These are phyloP conservation scores for Phylloscopus whistleri DNA, from an alignment of 2,113 vertebrate species.

Conservation along the genomic window DNA sequence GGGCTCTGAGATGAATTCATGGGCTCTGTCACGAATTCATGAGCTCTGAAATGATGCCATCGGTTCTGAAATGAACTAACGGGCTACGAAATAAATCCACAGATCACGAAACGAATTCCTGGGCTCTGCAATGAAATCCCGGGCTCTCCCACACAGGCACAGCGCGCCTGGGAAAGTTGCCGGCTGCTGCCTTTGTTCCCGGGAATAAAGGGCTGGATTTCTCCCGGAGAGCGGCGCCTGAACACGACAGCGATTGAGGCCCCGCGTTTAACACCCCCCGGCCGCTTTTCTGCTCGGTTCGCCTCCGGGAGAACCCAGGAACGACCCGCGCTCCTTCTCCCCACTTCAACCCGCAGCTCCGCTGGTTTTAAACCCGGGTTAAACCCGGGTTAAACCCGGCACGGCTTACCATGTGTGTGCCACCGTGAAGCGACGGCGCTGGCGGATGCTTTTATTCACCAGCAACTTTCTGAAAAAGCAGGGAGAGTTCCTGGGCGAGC, in stretches of 20 bases:
- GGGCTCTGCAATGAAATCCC: not conserved
- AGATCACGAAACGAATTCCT: rapidly evolving
- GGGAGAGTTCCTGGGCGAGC: constrained; percentile 86
- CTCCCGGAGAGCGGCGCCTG: not conserved
- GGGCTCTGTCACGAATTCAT: too few relatives aligned
- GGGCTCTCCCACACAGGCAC: not conserved
- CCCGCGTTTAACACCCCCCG: not conserved
- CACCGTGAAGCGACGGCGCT: constrained; percentile 95
- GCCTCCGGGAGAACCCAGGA: not conserved
- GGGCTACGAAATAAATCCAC: not conserved
- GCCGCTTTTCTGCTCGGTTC: not conserved
- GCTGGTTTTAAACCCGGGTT: rapidly evolving
- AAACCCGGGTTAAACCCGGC: not conserved
- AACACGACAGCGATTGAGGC: not conserved
- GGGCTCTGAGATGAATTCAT: not conserved
- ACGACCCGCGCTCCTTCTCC: not conserved
- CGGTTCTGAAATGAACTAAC: too few relatives aligned
- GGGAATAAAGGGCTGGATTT: not conserved
- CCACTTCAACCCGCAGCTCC: not conserved
- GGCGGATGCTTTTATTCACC: constrained; percentile 96
- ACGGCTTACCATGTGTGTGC: constrained; percentile 94
- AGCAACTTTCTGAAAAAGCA: constrained; percentile 98
- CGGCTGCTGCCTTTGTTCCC: constrained; percentile 17
- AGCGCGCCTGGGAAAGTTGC: not conserved
- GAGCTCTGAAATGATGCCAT: too few relatives aligned